Evolutionary conservation across 2,113 vertebrate genomes (phyloP).

Genomic region (Bombycilla garrulus): DNA sequence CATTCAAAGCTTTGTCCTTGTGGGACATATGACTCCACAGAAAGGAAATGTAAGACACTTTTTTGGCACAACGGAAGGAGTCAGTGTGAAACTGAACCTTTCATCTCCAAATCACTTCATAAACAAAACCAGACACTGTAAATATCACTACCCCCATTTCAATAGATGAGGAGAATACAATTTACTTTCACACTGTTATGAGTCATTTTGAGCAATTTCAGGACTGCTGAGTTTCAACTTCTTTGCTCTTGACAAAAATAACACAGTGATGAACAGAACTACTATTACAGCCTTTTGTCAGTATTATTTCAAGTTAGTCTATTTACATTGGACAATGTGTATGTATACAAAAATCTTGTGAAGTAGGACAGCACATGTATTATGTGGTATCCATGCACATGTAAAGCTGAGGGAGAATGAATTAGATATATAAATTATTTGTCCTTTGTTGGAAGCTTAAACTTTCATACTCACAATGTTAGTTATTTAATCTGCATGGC

Average conservation of each 20-base stretch:
- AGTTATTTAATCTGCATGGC: neutral
- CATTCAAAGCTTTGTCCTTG: neutral
- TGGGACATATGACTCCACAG: neutral
- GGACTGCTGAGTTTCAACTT: constrained; percentile 11
- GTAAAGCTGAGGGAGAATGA: neutral
- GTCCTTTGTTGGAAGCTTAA: neutral
- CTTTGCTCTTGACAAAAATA: constrained; percentile 7
- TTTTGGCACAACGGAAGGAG: neutral
- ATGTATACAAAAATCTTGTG: neutral
- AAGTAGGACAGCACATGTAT: neutral
- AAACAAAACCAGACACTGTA: neutral
- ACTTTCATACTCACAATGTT: neutral
- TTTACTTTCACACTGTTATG: constrained; percentile 10
- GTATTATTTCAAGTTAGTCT: neutral
- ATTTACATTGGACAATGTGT: neutral
- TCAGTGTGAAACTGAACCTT: neutral
- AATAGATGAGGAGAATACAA: neutral
- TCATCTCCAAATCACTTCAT: neutral
- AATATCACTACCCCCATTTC: neutral
- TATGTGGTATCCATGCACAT: neutral
- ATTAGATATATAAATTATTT: neutral
- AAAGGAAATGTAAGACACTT: neutral
- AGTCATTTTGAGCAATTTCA: constrained; percentile 29
- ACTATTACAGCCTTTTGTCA: neutral
- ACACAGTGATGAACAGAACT: neutral